Base-by-base conservation (phyloP, 2,888 invertebrate species). In the Hermaeophaga mercurialis region DNA sequence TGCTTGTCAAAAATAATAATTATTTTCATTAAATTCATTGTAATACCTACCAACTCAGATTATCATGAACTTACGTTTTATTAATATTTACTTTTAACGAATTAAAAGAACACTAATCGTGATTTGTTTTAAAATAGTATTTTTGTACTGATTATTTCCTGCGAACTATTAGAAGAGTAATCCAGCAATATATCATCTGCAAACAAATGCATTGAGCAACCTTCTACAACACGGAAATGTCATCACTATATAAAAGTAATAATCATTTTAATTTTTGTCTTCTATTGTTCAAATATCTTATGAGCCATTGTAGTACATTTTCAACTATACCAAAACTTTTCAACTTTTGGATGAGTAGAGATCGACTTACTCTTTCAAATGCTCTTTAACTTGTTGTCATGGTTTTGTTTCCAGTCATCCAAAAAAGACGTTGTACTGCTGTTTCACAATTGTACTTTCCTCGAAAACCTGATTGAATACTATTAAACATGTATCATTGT, bases 401-500 rank as follows among this genome's bases (percentile, higher is more conserved):
- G 18, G 11, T 31, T 46, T 9, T 12, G 24, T 28, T 45, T 45
- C 45, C 45, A 24, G 24, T 45, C 15, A 24, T 45, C 11, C 45
- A 45, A n/a, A 15, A 45, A 24, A 43, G 8, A 43, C n/a, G n/a
- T 24, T 43, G 43, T 18, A 43, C 2, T 7, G 43, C 43, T 2
- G 43, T 43, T 44, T 44, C 22, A 31, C 46, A 46, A 17, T 17
- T 46, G 15, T 31, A 7, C 4, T 31, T 31, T 2, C 15, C 18
- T 46, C 46, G 12, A 31, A 46, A 46, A 9, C 33, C 9, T 9
- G 9, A 11, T 1, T 39, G 15, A 3, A 17, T 19, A 39, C 17
- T 17, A 19, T 17, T 39, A n/a, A 36, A 8, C 14, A 36, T 39
- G 1, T 39, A 7, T 6, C 22, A 22, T 5, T 3, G 6, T 22